Conservation (phyloP, 1,140 invertebrate genomes). For the Drosophila sulfurigaster region DNA sequence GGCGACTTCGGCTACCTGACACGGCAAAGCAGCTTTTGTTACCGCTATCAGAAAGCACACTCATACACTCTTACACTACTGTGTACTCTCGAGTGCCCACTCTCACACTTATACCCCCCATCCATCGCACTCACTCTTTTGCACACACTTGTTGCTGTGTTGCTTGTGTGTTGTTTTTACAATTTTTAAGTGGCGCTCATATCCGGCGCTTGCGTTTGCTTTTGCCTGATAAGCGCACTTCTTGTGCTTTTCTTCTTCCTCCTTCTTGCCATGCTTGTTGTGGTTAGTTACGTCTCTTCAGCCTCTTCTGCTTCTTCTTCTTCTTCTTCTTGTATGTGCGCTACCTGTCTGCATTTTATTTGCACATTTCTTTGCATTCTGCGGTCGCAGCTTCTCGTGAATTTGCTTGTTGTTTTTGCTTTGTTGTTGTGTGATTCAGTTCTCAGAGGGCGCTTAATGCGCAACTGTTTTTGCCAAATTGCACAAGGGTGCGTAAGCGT, state of each 20-base stretch:
- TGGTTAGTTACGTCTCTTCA: conserved; percentile 26
- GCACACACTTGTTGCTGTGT: conserved; percentile 70
- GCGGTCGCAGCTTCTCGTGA: conserved; percentile 9
- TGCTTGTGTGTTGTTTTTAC: conserved; percentile 68
- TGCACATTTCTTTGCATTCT: conserved; percentile 30
- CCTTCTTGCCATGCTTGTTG: not conserved
- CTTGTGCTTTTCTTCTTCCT: conserved; percentile 14
- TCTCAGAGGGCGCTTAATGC: conserved; percentile 57
- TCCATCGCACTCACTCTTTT: not conserved
- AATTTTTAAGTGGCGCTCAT: conserved; percentile 82
- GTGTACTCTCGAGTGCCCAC: conserved; percentile 5
- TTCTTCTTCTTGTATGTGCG: conserved; percentile 39
- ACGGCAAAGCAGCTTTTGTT: conserved; percentile 53
- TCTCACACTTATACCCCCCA: conserved; percentile 7
- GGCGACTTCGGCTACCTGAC: conserved; percentile 37
- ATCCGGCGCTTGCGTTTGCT: conserved; percentile 70
- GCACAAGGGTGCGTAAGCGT: conserved; percentile 18
- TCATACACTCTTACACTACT: not conserved
- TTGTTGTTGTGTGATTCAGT: conserved; percentile 44
- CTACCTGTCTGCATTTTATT: conserved; percentile 50
- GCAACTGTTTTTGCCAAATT: conserved; percentile 45
- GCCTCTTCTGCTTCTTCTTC: conserved; percentile 41
- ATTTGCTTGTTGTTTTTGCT: conserved; percentile 42
- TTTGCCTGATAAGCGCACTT: conserved; percentile 55
- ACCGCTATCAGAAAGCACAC: conserved; percentile 50